Percentiles rank a stretch among this genome's conserved stretches.
Evolutionary conservation across 35 echinoderm and acorn worm species (phyloP).

Genomic region (Patiria miniata): DNA sequence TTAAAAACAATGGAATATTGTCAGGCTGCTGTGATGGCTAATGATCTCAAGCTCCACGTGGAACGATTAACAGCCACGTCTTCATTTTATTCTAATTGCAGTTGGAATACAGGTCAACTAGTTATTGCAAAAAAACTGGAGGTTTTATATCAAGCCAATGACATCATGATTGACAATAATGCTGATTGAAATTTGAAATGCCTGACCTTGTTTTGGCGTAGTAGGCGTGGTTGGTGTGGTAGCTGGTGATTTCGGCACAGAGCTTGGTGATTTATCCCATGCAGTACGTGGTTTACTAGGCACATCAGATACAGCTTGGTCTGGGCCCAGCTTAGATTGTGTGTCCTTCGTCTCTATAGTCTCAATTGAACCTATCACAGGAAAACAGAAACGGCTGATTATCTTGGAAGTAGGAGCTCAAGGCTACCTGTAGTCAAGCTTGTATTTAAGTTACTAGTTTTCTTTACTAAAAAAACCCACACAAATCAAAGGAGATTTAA

Average conservation of each 20-base stretch:
- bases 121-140: no score
- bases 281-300: constrained; percentile 19
- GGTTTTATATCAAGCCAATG: no score
- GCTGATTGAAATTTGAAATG: not conserved
- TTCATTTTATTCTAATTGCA: no score
- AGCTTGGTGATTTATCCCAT: constrained; percentile 1
- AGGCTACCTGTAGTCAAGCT: no score
- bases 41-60: no score
- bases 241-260: not conserved
- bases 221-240: not conserved
- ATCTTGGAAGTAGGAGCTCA: no score
- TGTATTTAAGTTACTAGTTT: no score
- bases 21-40: no score
- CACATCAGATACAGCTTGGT: not conserved
- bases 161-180: not conserved
- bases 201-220: not conserved
- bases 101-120: no score
- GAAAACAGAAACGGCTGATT: not conserved
- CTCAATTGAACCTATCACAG: constrained; percentile 60
- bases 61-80: no score
- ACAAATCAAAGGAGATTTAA: no score
- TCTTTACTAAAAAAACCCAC: no score
- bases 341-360: constrained; percentile 57
- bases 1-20: not conserved
- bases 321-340: not conserved